These are phyloP conservation scores for Drosophila multiciliata DNA, from an alignment of 2,888 invertebrate species.

Conservation along the genomic window DNA sequence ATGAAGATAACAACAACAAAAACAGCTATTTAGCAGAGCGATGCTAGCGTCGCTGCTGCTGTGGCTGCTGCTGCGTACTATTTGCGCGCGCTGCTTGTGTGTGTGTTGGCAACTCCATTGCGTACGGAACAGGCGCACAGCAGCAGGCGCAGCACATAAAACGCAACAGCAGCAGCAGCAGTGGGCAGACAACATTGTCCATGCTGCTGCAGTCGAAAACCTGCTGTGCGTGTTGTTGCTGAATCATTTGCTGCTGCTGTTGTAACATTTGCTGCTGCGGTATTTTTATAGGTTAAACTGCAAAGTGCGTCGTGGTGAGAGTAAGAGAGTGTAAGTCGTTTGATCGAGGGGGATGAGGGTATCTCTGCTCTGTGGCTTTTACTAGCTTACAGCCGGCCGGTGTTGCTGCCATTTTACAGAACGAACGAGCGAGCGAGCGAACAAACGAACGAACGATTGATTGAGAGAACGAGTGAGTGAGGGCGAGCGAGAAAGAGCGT, in stretches of 20 bases:
- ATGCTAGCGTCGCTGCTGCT: constrained; percentile 18
- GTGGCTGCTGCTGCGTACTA: constrained; percentile 6
- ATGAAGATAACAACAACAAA: constrained; percentile 53
- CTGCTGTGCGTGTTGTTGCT: constrained; percentile 42
- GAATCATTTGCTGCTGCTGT: constrained; percentile 39
- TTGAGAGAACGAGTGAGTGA: constrained; percentile 12
- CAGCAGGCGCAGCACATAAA: constrained; percentile 27
- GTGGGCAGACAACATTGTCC: constrained; percentile 24
- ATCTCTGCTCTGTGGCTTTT: constrained; percentile 44
- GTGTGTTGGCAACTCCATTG: constrained; percentile 77
- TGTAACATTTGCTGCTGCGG: constrained; percentile 55
- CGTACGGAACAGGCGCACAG: constrained; percentile 74
- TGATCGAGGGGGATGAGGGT: constrained; percentile 6
- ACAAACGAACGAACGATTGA: constrained; percentile 12
- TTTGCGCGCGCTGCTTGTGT: constrained; percentile 44
- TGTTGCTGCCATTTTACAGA: constrained; percentile 67
- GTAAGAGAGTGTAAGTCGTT: constrained; percentile 3
- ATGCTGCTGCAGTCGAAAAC: constrained; percentile 45
- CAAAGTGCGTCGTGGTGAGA: constrained; percentile 57
- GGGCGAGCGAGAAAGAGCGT: not conserved
- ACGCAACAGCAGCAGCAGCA: constrained; percentile 23
- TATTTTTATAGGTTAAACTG: constrained; percentile 81
- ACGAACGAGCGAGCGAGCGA: constrained; percentile 13
- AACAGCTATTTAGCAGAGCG: constrained; percentile 42
- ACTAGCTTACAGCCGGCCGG: constrained; percentile 77